Evolutionary conservation across 2,888 invertebrate species (phyloP).

Genomic region (Torymus texanus): DNA sequence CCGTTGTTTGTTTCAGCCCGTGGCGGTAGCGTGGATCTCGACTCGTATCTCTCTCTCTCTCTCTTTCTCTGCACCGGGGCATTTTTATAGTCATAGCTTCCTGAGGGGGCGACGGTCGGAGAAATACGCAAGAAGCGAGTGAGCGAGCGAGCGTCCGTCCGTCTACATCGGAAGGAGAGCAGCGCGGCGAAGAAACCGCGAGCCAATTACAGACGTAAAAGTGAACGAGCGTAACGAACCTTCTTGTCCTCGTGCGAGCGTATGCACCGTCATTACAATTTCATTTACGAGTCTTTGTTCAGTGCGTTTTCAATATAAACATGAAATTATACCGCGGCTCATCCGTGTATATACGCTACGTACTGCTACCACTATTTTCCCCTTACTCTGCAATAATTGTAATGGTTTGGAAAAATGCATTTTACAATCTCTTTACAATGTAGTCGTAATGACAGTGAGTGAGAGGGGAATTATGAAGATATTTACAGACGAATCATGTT

Average conservation of each 20-base stretch:
- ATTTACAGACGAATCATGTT: slow-evolving; percentile 11
- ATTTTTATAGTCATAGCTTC: slow-evolving; percentile 67
- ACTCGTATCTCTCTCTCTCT: slow-evolving; percentile 51
- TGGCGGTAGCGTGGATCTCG: slow-evolving; percentile 56
- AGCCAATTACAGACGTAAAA: slow-evolving; percentile 58
- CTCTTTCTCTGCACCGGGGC: slow-evolving; percentile 43
- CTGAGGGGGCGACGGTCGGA: slow-evolving; percentile 57
- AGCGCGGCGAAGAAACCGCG: slow-evolving; percentile 45
- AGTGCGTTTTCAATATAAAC: slow-evolving; percentile 42
- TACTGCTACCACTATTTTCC: slow-evolving; percentile 11
- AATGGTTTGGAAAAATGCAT: slow-evolving; percentile 21
- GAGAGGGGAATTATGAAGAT: background rate
- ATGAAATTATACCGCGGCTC: slow-evolving; percentile 20
- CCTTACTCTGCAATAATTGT: slow-evolving; percentile 22
- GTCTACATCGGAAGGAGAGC: slow-evolving; percentile 34
- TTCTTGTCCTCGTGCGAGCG: slow-evolving; percentile 51
- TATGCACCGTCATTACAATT: slow-evolving; percentile 46
- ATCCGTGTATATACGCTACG: background rate
- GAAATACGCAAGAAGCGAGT: slow-evolving; percentile 25
- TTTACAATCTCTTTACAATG: slow-evolving; percentile 35
- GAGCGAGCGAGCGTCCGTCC: slow-evolving; percentile 2
- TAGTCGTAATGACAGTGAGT: background rate
- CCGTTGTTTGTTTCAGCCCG: slow-evolving; percentile 67
- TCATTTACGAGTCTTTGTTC: slow-evolving; percentile 53
- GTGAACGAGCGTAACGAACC: slow-evolving; percentile 57